A percentile compares a stretch with the other conserved stretches of the same genome.
phyloP scores from a whole-genome alignment of 1,140 invertebrate species.

The Camponotus pennsylvanicus region DNA sequence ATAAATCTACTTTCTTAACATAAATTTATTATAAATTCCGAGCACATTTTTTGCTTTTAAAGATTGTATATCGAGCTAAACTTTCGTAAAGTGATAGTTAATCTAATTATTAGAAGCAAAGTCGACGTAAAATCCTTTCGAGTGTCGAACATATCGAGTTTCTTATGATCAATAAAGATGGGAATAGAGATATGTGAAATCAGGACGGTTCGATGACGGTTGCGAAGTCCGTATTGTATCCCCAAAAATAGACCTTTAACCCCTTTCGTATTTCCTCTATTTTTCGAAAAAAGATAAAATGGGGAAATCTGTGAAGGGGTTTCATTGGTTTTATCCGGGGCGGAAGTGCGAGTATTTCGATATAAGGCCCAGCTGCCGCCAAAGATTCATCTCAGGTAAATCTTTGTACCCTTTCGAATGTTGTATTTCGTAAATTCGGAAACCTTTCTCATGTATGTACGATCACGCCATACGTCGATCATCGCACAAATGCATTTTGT shows the following conservation, averaged over 20 bases:
- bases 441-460: conserved; percentile 57
- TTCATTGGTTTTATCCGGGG: conserved; percentile 18
- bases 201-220: conserved; percentile 52
- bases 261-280: conserved; percentile 67
- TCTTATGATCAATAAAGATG: conserved; percentile 62
- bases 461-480: conserved; percentile 41
- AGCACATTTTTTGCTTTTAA: not conserved
- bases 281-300: conserved; percentile 59
- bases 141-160: conserved; percentile 12
- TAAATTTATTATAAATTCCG: not conserved
- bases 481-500: conserved; percentile 34
- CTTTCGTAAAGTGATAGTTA: not conserved
- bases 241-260: conserved; percentile 53
- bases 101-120: conserved; percentile 14
- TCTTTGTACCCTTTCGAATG: conserved; percentile 44
- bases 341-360: conserved; percentile 31
- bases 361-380: conserved; percentile 56
- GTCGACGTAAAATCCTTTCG: conserved; percentile 3
- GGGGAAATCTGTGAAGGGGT: conserved; percentile 7
- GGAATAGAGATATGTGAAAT: conserved; percentile 26
- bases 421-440: conserved; percentile 72
- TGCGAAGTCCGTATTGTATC: conserved; percentile 58
- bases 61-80: conserved; percentile 56
- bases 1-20: not conserved
- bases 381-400: conserved; percentile 50